A percentile compares a stretch with the other conserved stretches of the same genome.
phyloP scores from a whole-genome alignment of 2,113 vertebrate species.

The Hippocampus abdominalis region DNA sequence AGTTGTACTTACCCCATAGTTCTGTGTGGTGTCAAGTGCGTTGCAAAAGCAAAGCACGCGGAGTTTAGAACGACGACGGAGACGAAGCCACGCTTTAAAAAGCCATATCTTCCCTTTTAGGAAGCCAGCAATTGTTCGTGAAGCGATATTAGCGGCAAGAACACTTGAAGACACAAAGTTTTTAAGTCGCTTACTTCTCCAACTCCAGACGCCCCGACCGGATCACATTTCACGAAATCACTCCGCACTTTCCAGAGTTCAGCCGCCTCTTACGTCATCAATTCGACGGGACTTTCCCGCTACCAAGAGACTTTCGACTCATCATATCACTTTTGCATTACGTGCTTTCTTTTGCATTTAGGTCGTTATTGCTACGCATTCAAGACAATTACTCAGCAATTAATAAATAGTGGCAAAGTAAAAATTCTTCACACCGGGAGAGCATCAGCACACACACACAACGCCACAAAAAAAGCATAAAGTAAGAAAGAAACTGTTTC shows the following conservation, averaged over 20 bases:
- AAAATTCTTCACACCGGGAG: not conserved
- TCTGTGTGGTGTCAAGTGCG: slow-evolving; percentile 49
- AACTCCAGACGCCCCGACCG: slow-evolving; percentile 65
- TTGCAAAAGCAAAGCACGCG: slow-evolving; percentile 52
- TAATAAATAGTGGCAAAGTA: not conserved
- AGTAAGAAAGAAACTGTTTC: not conserved
- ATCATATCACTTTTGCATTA: not conserved
- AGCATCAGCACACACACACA: not conserved
- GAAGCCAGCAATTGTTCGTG: slow-evolving; percentile 37
- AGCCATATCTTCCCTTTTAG: slow-evolving; percentile 50
- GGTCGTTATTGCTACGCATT: not conserved
- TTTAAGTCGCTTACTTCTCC: slow-evolving; percentile 68
- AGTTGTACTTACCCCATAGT: slow-evolving; percentile 74
- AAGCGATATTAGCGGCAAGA: slow-evolving; percentile 48
- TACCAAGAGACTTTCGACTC: slow-evolving; percentile 12
- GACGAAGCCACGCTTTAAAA: slow-evolving; percentile 39
- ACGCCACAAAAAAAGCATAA: not conserved
- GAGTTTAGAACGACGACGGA: slow-evolving; percentile 17
- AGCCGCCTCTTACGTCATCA: slow-evolving; percentile 58
- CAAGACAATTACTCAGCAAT: not conserved
- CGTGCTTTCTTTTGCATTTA: not conserved
- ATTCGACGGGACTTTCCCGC: slow-evolving; percentile 56
- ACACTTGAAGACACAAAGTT: slow-evolving; percentile 64
- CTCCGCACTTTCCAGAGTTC: slow-evolving; percentile 62
- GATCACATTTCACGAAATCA: slow-evolving; percentile 56